Evolutionary conservation across 1,140 invertebrate genomes (phyloP).

Genomic region (Drosophila watanabei): DNA sequence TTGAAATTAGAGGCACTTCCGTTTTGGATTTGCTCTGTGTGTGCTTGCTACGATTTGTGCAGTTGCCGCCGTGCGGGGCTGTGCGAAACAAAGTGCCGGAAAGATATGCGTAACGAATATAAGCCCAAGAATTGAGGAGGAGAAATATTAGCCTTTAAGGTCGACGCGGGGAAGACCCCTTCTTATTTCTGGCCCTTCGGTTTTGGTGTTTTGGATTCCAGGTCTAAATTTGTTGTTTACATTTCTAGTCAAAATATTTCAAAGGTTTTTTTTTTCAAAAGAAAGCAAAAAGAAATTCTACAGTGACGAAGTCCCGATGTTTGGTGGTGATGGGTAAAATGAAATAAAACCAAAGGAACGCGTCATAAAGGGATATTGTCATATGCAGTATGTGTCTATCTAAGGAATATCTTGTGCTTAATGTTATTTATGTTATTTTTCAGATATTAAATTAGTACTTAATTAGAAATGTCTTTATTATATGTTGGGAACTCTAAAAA

Average conservation of each 20-base stretch:
- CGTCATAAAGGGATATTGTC: not conserved
- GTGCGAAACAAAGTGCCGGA: conserved; percentile 75
- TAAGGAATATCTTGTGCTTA: too few relatives aligned
- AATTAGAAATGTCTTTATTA: not conserved
- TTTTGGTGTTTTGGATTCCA: not conserved
- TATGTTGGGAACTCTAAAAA: too few relatives aligned
- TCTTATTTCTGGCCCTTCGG: conserved; percentile 17
- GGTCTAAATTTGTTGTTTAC: conserved; percentile 22
- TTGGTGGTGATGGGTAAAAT: conserved; percentile 10
- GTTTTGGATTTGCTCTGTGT: conserved; percentile 55
- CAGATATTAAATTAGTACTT: not conserved
- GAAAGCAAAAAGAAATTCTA: conserved; percentile 29
- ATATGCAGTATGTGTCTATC: not conserved
- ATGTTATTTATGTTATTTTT: too few relatives aligned
- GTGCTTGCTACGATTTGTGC: conserved; percentile 18
- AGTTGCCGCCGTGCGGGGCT: conserved; percentile 30
- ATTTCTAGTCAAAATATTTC: conserved; percentile 18
- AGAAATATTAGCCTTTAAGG: conserved; percentile 7
- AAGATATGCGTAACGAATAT: conserved; percentile 71
- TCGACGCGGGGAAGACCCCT: conserved; percentile 6
- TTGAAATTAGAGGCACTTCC: conserved; percentile 82
- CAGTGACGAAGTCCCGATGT: conserved; percentile 8
- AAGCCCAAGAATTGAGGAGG: conserved; percentile 14
- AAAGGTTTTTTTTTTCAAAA: conserved; percentile 21
- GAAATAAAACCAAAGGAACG: not conserved